phyloP scores from a whole-genome alignment of 1,140 invertebrate genomes.

The Micrasema longulum region DNA sequence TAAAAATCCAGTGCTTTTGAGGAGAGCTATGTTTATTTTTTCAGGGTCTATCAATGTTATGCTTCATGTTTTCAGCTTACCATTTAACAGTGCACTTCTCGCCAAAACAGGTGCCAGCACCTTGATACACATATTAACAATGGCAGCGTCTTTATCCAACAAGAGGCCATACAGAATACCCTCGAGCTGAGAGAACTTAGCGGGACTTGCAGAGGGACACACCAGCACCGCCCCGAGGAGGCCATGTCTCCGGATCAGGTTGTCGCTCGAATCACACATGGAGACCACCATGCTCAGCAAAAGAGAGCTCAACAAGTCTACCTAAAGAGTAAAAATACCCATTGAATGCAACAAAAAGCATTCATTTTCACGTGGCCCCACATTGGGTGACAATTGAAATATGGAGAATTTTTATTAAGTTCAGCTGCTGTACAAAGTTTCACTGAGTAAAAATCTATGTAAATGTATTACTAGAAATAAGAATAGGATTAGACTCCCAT shows the following conservation, averaged over 20 bases:
- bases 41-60: no score
- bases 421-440: no score
- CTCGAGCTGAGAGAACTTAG: conserved; percentile 64
- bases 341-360: no score
- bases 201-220: conserved; percentile 61
- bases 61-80: conserved; percentile 56
- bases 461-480: no score
- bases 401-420: no score
- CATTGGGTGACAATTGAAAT: no score
- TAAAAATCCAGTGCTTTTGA: no score
- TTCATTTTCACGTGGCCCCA: no score
- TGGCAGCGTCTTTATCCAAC: conserved; percentile 60
- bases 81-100: conserved; percentile 61
- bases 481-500: no score
- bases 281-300: conserved; percentile 63
- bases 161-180: conserved; percentile 63
- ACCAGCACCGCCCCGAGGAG: conserved; percentile 62
- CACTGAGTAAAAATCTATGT: no score
- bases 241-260: conserved; percentile 60
- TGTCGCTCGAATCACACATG: conserved; percentile 65
- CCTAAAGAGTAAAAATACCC: no score
- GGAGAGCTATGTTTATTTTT: no score
- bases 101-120: conserved; percentile 63
- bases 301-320: conserved; percentile 64
- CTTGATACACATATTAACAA: conserved; percentile 61